Conservation (phyloP, 2,797 vertebrate species). For the Emys orbicularis region DNA sequence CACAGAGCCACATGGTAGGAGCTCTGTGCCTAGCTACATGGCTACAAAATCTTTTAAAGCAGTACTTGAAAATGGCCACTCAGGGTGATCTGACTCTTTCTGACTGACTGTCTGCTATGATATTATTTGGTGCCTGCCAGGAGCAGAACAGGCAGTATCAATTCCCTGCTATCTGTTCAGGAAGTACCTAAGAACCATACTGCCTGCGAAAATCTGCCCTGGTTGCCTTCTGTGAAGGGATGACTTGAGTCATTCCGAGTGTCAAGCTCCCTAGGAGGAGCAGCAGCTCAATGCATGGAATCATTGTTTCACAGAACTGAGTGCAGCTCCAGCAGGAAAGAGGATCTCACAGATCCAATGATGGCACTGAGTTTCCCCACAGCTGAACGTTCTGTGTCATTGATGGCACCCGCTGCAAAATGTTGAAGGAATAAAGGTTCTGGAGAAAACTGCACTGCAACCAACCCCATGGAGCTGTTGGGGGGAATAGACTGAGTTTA, state of each 20-base stretch:
- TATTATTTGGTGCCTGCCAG: slow-evolving; percentile 5
- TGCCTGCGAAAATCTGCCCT: neutral
- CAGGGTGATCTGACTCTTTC: neutral
- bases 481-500: neutral
- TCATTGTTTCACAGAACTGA: neutral
- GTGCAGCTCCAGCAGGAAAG: neutral
- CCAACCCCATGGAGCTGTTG: neutral
- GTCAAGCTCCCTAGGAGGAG: neutral
- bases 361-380: neutral
- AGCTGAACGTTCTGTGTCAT: neutral
- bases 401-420: neutral
- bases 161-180: neutral
- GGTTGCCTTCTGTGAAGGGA: neutral
- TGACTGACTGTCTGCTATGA: neutral
- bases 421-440: neutral
- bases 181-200: neutral
- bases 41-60: slow-evolving; percentile 17
- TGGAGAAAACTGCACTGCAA: neutral
- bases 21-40: neutral
- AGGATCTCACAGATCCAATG: neutral
- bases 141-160: neutral
- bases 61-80: neutral
- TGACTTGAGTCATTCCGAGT: neutral
- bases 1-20: neutral
- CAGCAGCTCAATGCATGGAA: neutral